These are phyloP conservation scores for Crocuta crocuta DNA, from an alignment of 2,113 vertebrate species.

Conservation along the genomic window DNA sequence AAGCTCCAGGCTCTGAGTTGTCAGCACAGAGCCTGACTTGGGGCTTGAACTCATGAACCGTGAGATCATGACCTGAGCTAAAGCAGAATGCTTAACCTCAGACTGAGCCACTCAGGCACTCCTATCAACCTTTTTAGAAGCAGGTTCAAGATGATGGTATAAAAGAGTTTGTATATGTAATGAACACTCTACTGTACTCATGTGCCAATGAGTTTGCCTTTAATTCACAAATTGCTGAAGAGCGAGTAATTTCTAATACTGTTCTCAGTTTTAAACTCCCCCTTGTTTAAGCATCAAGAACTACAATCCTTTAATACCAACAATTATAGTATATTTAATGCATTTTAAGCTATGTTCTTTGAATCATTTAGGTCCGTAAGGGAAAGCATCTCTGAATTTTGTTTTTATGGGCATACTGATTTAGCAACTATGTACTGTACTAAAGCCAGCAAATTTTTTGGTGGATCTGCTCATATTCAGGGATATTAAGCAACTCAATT, in stretches of 20 bases:
- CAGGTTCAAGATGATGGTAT: background rate
- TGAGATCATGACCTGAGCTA: no score
- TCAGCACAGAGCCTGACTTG: no score
- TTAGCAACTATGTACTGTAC: background rate
- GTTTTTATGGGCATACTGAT: background rate
- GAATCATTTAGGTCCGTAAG: background rate
- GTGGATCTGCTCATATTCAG: background rate
- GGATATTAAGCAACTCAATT: background rate
- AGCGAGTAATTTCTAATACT: background rate
- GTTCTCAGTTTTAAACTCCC: background rate
- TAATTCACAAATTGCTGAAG: background rate
- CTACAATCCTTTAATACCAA: background rate
- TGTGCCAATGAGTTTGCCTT: background rate
- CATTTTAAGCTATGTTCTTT: slow-evolving; percentile 18
- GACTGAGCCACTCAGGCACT: no score
- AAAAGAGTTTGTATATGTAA: background rate
- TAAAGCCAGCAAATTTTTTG: background rate
- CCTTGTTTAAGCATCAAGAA: background rate
- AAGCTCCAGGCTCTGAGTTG: no score
- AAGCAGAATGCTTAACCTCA: no score
- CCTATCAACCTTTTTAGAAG: background rate
- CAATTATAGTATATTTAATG: background rate
- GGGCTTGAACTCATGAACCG: no score
- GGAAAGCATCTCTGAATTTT: background rate
- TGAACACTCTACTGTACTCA: background rate